Conservation (phyloP, 2,888 invertebrate species). For the Syrista parreyssii region DNA sequence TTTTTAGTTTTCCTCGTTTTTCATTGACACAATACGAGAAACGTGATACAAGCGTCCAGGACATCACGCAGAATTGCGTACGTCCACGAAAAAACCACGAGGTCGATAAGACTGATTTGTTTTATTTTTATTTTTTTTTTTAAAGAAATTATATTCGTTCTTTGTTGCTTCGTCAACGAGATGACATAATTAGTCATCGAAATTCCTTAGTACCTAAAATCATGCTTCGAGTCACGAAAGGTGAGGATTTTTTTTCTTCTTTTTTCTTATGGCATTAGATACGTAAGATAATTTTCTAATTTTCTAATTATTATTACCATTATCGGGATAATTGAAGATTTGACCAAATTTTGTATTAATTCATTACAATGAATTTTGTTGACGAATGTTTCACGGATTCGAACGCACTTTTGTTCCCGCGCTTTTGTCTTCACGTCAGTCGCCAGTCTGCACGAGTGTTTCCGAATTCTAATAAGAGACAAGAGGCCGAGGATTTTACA, state of each 20-base stretch:
- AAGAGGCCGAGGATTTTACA: neutral
- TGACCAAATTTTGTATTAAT: neutral
- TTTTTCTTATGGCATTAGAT: neutral
- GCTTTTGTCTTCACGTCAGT: neutral
- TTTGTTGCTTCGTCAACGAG: neutral
- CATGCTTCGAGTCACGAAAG: neutral
- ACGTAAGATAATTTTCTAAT: neutral
- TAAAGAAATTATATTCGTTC: neutral
- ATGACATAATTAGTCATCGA: neutral
- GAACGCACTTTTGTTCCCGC: neutral
- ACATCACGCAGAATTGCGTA: neutral
- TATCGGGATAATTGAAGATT: neutral
- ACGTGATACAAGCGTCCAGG: slow-evolving; percentile 2
- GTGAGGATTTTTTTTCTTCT: neutral
- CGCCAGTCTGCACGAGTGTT: neutral
- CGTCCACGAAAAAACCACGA: slow-evolving; percentile 1
- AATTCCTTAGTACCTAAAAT: neutral
- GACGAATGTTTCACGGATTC: neutral
- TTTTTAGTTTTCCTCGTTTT: slow-evolving; percentile 26
- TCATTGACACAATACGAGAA: slow-evolving; percentile 15
- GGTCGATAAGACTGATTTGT: slow-evolving; percentile 4
- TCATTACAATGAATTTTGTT: neutral
- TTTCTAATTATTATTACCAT: neutral
- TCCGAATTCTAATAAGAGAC: neutral
- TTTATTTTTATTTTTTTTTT: neutral